Conservation (phyloP, 2,113 vertebrate species). For the Diadophis punctatus region DNA sequence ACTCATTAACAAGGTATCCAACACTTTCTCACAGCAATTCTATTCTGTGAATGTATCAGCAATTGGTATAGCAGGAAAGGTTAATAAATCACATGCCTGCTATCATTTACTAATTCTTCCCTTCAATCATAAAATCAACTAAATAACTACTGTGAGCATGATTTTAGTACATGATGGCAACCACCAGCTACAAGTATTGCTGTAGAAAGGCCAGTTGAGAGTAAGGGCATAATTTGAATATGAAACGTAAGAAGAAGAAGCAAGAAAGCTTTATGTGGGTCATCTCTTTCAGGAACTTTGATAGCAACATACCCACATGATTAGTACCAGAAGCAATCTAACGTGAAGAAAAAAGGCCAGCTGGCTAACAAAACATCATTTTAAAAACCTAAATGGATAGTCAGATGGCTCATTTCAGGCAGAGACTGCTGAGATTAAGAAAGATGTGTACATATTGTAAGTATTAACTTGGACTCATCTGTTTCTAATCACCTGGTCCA, state of each 20-base stretch:
- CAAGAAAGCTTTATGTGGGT: not conserved
- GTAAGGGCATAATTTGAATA: not conserved
- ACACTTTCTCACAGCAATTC: not conserved
- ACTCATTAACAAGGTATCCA: not conserved
- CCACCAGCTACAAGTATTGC: not conserved
- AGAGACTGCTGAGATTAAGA: not conserved
- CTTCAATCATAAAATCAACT: not conserved
- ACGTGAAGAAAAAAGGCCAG: not conserved
- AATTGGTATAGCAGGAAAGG: not conserved
- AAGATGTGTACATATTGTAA: not conserved
- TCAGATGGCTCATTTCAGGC: not conserved
- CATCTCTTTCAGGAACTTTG: not conserved
- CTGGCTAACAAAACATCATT: not conserved
- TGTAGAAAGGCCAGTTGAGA: not conserved
- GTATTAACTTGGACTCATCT: not conserved
- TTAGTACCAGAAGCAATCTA: not conserved
- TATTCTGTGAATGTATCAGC: not conserved
- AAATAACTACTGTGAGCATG: not conserved
- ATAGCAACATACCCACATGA: not conserved
- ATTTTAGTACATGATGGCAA: not conserved
- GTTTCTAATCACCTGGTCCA: not conserved
- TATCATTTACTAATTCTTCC: not conserved
- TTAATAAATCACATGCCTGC: not conserved
- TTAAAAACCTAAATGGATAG: not conserved
- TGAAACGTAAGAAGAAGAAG: not conserved